Evolutionary conservation across 2,113 vertebrate genomes (phyloP).

Genomic region (Vireo altiloquus): DNA sequence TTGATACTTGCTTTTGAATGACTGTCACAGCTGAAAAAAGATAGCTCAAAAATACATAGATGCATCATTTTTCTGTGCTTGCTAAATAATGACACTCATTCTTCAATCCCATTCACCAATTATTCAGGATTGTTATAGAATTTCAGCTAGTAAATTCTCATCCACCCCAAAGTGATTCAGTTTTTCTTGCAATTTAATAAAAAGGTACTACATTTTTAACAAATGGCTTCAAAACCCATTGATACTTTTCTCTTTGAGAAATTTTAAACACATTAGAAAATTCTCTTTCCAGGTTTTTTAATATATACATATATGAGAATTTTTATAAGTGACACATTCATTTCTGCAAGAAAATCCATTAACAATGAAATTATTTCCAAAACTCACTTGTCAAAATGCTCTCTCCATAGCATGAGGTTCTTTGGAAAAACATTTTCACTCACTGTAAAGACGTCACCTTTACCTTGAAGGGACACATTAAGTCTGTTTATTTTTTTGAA

Average conservation of each 20-base stretch:
- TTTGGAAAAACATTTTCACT: not conserved
- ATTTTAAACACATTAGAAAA: not conserved
- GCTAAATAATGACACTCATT: not conserved
- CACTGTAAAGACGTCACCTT: accelerated
- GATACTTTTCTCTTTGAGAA: not conserved
- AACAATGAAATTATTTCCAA: not conserved
- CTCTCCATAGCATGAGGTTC: not conserved
- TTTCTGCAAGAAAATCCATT: not conserved
- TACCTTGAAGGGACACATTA: not conserved
- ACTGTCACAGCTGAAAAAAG: not conserved
- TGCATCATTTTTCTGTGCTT: not conserved
- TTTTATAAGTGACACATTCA: not conserved
- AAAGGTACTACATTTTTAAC: not conserved
- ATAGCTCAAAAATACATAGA: not conserved
- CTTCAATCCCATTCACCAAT: not conserved
- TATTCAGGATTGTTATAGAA: not conserved
- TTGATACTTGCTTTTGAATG: not conserved
- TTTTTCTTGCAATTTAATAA: not conserved
- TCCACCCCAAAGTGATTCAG: not conserved
- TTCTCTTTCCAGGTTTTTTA: not conserved
- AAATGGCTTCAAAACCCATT: not conserved
- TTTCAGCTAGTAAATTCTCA: not conserved
- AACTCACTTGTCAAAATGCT: not conserved
- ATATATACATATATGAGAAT: not conserved
- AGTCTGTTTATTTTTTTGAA: not conserved